Percentiles rank a stretch among this genome's conserved stretches.
These are phyloP conservation scores for Macaca fascicularis DNA, from an alignment of 2,113 vertebrate genomes.

Conservation along the genomic window T2T-MFA8v1.1 NC_088381.1:40244001-40244500, in stretches of 20 bases:
- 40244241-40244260: neutral
- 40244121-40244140: neutral
- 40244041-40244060: neutral
- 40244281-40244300: conserved; percentile 14
- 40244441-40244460: neutral
- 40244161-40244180: neutral
- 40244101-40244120: neutral
- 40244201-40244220: neutral
- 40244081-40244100: neutral
- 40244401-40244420: neutral
- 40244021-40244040: conserved; percentile 18
- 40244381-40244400: neutral
- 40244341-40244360: neutral
- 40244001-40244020: neutral
- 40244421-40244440: conserved; percentile 37
- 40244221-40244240: neutral
- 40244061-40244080: neutral
- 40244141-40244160: neutral
- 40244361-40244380: neutral
- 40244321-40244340: neutral
- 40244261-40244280: neutral
- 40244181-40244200: neutral
- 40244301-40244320: neutral
- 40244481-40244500: too few relatives aligned
- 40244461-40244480: neutral